Base-by-base conservation (phyloP, 2,888 invertebrate genomes). In the Drepanosiphum platanoidis region DNA sequence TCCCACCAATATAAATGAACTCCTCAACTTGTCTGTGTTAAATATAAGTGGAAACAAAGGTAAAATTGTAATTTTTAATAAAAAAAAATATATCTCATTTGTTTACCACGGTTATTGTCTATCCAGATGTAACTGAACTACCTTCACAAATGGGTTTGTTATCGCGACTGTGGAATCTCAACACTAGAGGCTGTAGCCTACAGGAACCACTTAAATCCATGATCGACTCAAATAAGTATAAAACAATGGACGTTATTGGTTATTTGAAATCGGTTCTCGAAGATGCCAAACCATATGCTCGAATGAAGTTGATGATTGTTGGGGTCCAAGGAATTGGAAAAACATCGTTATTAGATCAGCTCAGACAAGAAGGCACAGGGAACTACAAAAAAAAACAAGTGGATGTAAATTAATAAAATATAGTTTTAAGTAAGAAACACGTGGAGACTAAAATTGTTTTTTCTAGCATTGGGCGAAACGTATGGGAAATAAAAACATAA, bases 231-330 rank as follows among this genome's bases (percentile, higher is more conserved):
- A 97, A 97, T 88, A 94, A 96, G 88, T 97, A 96, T 90, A 97
- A 97, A 91, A 98, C 98, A 1, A 96, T 96, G 93, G 98, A 99
- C 89, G 94, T 96, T 36, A 94, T 99, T 74, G 96, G 95, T 0
- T 99, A 98, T 89, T 92, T 99, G 30, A 96, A 97, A 90, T 95
- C 95, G 0, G 95, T 95, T 30, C 90, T 94, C 87, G 96, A 96
- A 89, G 96, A 96, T 90, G 98, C 99, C 0, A 94, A 95, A 88
- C 95, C 96, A 0, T 99, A 99, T 90, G 95, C 97, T 1, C 92
- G 97, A 84, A 95, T 99, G 95, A 98, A 98, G 90, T 91, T 99
- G 30, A 97, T 97, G 97, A 94, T 98, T 77, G 98, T 98, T 0
- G 98, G 98, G 0, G 93, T 96, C 1, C 97, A 97, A 90, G 94